A percentile compares a stretch with the other conserved stretches of the same genome.
Conservation (phyloP, 2,113 vertebrate genomes). For the Neogale vison region DNA sequence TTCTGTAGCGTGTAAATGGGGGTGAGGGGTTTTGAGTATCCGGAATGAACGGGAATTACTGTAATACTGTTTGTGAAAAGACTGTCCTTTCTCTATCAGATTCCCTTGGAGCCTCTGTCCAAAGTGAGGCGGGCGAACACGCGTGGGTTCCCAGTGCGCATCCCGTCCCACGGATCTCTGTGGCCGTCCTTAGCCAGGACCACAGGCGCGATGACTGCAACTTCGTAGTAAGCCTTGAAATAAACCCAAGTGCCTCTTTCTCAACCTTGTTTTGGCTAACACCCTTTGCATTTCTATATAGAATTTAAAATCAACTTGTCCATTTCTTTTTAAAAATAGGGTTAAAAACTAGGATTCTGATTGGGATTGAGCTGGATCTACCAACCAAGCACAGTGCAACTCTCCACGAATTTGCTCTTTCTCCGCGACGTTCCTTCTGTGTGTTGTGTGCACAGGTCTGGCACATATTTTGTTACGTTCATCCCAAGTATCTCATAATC, state of each 20-base stretch:
- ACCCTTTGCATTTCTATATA: neutral
- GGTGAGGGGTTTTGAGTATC: neutral
- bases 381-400: neutral
- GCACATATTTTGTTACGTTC: neutral
- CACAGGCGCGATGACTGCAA: no score
- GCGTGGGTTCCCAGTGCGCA: neutral
- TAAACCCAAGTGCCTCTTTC: neutral
- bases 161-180: fast-evolving
- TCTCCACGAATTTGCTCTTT: no score
- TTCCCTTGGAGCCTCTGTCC: neutral
- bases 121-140: neutral
- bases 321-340: neutral
- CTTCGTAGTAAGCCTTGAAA: neutral
- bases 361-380: neutral
- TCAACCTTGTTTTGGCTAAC: neutral
- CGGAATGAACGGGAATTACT: neutral
- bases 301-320: neutral
- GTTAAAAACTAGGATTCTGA: neutral
- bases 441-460: neutral
- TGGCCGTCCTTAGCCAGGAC: no score
- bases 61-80: neutral
- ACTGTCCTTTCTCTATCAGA: neutral
- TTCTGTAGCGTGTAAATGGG: neutral
- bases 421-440: neutral
- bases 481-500: neutral